Evolutionary conservation across 2,888 invertebrate species (phyloP).

Genomic region (Podabrus alpinus): DNA sequence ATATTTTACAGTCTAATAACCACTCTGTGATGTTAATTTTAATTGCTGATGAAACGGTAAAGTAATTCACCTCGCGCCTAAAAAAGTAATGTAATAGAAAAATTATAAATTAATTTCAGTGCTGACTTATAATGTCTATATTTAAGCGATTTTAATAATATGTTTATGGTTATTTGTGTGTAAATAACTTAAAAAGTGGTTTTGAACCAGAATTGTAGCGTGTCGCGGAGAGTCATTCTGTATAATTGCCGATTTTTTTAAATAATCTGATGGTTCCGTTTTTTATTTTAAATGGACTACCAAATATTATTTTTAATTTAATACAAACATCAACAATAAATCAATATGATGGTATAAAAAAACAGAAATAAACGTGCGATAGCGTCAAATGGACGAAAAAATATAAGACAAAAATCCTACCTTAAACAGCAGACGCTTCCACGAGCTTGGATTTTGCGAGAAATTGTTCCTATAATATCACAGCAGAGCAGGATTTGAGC

Average conservation of each 20-base stretch:
- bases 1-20: neutral
- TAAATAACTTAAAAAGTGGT: constrained; percentile 23
- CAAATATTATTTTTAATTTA: neutral
- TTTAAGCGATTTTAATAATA: constrained; percentile 19
- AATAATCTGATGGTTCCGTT: neutral
- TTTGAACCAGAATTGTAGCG: constrained; percentile 12
- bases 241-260: constrained; percentile 17
- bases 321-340: neutral
- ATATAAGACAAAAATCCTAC: too few relatives aligned
- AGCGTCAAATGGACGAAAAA: too few relatives aligned
- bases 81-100: neutral
- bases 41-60: neutral
- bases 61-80: neutral
- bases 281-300: neutral
- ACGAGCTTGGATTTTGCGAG: too few relatives aligned
- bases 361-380: too few relatives aligned
- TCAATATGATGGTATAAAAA: neutral
- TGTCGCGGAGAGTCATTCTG: constrained; percentile 16
- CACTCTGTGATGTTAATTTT: neutral
- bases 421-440: too few relatives aligned
- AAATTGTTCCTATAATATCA: too few relatives aligned
- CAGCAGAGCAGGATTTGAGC: too few relatives aligned
- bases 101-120: constrained; percentile 11
- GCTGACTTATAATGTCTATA: constrained; percentile 21
- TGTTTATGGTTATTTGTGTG: constrained; percentile 20